Percentiles rank a stretch among this genome's conserved stretches.
phyloP scores from a whole-genome alignment of 2,888 invertebrate genomes.

The Ptychoptera albimana region DNA sequence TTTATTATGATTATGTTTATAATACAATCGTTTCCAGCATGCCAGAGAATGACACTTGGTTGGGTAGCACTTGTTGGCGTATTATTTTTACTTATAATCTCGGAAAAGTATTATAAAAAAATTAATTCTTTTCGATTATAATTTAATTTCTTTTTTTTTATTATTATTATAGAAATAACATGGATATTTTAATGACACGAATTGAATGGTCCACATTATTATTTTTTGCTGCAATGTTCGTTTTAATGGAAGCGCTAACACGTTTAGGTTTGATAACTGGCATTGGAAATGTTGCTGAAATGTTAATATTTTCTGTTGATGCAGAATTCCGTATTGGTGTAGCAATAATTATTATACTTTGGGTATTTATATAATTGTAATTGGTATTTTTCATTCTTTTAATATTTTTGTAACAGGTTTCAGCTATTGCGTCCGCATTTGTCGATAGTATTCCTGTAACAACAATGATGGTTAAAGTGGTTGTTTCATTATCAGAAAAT shows the following conservation, averaged over 20 bases:
- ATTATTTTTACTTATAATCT: constrained; percentile 55
- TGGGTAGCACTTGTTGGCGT: constrained; percentile 79
- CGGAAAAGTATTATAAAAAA: constrained; percentile 34
- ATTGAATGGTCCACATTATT: constrained; percentile 29
- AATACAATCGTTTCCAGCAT: constrained; percentile 57
- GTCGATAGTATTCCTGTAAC: constrained; percentile 85
- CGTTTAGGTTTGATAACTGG: constrained; percentile 63
- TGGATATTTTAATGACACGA: constrained; percentile 26
- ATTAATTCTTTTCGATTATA: neutral
- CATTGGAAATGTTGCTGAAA: constrained; percentile 59
- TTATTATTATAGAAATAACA: constrained; percentile 24
- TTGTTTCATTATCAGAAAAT: constrained; percentile 52
- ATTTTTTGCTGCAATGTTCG: constrained; percentile 30
- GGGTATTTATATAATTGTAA: constrained; percentile 40
- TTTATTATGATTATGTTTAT: constrained; percentile 68
- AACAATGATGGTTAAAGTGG: constrained; percentile 79
- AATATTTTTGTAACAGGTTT: constrained; percentile 39
- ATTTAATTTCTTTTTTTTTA: neutral
- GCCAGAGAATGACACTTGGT: constrained; percentile 59
- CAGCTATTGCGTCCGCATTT: constrained; percentile 70
- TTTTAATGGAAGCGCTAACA: constrained; percentile 44
- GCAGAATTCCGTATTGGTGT: constrained; percentile 48
- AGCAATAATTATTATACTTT: constrained; percentile 62
- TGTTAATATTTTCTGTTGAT: constrained; percentile 45
- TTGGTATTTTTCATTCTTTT: constrained; percentile 27